Percentiles rank a stretch among this genome's conserved stretches.
phyloP scores from a whole-genome alignment of 2,113 vertebrate species.

The Uria aalge region DNA sequence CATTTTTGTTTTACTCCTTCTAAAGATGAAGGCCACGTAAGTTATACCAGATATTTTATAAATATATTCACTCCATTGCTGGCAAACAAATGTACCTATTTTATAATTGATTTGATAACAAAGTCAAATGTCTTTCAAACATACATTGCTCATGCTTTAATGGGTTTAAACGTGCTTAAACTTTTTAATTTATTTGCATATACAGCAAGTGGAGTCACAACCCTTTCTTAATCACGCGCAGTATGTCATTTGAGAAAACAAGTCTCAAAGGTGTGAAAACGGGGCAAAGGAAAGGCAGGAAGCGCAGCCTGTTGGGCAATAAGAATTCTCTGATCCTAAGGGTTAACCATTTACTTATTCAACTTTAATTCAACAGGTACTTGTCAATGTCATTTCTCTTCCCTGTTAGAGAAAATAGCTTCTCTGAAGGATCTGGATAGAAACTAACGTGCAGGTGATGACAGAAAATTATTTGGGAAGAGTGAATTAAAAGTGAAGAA shows the following conservation, averaged over 20 bases:
- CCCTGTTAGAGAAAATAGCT: not conserved
- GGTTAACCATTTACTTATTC: not conserved
- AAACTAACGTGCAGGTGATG: not conserved
- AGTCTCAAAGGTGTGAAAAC: not conserved
- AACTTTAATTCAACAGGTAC: not conserved
- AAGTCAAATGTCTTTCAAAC: not conserved
- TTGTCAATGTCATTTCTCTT: not conserved
- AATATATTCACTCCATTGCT: not conserved
- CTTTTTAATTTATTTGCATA: not conserved
- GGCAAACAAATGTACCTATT: not conserved
- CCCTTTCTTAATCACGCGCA: fast-evolving
- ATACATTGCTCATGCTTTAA: not conserved
- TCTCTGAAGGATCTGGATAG: not conserved
- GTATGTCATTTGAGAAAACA: fast-evolving
- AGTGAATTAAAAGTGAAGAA: not conserved
- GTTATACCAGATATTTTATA: not conserved
- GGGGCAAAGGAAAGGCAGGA: not conserved
- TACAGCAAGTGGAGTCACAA: not conserved
- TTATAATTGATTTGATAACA: not conserved
- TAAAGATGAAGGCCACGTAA: not conserved
- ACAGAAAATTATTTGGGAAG: not conserved
- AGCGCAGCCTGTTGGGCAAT: not conserved
- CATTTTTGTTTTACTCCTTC: not conserved
- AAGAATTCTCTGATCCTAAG: not conserved
- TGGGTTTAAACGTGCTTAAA: not conserved